Evolutionary conservation across 2,888 invertebrate genomes (phyloP).

Genomic region (Orthosia gracilis): DNA sequence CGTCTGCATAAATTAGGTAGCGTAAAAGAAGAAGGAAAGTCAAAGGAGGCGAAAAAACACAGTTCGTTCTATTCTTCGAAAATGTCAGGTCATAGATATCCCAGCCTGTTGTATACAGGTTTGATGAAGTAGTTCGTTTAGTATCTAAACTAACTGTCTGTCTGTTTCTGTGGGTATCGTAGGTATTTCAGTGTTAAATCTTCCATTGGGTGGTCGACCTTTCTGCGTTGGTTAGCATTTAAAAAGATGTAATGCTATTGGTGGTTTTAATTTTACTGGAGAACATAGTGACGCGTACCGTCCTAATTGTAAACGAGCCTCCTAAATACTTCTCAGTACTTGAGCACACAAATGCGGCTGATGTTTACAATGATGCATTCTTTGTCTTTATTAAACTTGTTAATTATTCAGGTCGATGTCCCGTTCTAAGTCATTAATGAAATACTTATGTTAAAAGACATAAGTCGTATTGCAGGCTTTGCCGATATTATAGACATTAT

Average conservation of each 20-base stretch:
- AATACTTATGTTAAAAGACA: neutral
- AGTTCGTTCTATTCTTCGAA: neutral
- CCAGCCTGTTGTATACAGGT: neutral
- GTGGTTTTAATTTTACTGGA: neutral
- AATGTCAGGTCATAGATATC: neutral
- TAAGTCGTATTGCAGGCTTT: neutral
- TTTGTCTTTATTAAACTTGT: slow-evolving; percentile 26
- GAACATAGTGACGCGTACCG: slow-evolving; percentile 5
- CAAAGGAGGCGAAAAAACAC: neutral
- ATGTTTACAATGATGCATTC: slow-evolving; percentile 28
- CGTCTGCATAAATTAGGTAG: neutral
- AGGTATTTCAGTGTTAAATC: neutral
- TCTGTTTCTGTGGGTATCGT: no score
- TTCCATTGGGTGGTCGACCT: neutral
- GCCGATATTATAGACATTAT: neutral
- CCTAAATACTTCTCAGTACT: slow-evolving; percentile 21
- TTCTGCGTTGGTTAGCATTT: no score
- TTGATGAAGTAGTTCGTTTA: neutral
- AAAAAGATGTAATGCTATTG: neutral
- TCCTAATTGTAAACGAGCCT: slow-evolving; percentile 17
- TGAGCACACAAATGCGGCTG: slow-evolving; percentile 20
- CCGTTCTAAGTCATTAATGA: neutral
- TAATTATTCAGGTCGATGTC: slow-evolving; percentile 28
- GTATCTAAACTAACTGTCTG: neutral
- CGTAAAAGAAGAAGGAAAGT: neutral